Conservation (phyloP, 2,113 vertebrate genomes). For the Callaeas wilsoni region DNA sequence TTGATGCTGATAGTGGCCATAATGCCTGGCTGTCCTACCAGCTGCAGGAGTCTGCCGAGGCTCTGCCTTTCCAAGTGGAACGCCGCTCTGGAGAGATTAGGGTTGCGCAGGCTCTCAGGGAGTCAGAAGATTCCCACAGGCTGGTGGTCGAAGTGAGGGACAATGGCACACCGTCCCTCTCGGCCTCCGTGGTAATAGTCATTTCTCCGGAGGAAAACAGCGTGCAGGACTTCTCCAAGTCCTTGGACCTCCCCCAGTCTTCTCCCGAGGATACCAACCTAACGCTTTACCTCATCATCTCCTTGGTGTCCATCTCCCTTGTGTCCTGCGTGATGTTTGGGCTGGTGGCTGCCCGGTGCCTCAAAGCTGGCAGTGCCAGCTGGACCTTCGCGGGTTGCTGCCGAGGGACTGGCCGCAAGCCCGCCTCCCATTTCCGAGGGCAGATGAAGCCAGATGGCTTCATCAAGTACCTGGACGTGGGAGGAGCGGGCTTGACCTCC, state of each 20-base stretch:
- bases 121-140: slow-evolving; percentile 70
- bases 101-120: slow-evolving; percentile 75
- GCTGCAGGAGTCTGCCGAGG: slow-evolving; percentile 71
- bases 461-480: slow-evolving; percentile 89
- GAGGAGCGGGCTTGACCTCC: slow-evolving; percentile 77
- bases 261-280: slow-evolving; percentile 73
- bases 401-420: slow-evolving; percentile 71
- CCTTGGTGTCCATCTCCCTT: slow-evolving; percentile 80
- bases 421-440: slow-evolving; percentile 79
- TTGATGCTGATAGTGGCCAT: slow-evolving; percentile 87
- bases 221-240: slow-evolving; percentile 61
- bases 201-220: slow-evolving; percentile 78
- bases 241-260: slow-evolving; percentile 62
- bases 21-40: slow-evolving; percentile 88
- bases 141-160: slow-evolving; percentile 80
- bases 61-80: slow-evolving; percentile 79
- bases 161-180: slow-evolving; percentile 78
- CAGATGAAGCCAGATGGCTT: slow-evolving; percentile 87
- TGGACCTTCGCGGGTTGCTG: slow-evolving; percentile 71
- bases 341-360: slow-evolving; percentile 76
- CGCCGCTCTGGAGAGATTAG: slow-evolving; percentile 81
- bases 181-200: slow-evolving; percentile 72
- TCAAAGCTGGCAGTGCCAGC: slow-evolving; percentile 57
- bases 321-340: slow-evolving; percentile 80
- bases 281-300: slow-evolving; percentile 84